A percentile compares a stretch with the other conserved stretches of the same genome.
Evolutionary conservation across 2,113 vertebrate species (phyloP).

Genomic region (Dryoscopus gambensis): DNA sequence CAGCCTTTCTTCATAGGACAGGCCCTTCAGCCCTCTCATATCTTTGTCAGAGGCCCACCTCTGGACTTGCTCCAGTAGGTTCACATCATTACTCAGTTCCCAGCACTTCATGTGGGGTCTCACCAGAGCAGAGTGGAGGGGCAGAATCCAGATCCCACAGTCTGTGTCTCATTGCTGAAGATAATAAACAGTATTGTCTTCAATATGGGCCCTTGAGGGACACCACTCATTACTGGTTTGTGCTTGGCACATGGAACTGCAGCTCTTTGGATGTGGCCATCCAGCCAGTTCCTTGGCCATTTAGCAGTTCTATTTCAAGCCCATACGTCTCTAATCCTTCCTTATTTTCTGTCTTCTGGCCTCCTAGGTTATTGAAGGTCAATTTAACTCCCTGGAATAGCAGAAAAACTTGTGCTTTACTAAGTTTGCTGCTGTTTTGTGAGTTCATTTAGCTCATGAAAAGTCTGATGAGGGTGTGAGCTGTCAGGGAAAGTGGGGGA

Average conservation of each 20-base stretch:
- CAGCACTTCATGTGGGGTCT: background rate
- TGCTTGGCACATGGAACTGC: background rate
- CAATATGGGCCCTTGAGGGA: fast-evolving
- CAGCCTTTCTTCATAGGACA: background rate
- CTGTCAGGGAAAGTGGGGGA: background rate
- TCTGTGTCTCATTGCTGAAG: background rate
- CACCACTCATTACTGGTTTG: background rate
- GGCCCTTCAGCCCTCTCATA: fast-evolving
- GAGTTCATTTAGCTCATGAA: background rate
- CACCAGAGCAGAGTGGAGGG: background rate
- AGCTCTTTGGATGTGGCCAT: background rate
- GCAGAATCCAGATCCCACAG: background rate
- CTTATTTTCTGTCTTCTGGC: background rate
- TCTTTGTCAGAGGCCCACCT: background rate
- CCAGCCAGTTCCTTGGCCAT: background rate
- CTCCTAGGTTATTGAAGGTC: background rate
- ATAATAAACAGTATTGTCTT: background rate
- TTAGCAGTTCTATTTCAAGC: background rate
- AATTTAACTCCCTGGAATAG: background rate
- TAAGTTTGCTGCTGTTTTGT: background rate
- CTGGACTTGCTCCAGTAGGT: fast-evolving
- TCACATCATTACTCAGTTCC: background rate
- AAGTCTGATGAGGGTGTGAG: background rate
- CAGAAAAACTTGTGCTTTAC: background rate
- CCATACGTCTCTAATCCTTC: fast-evolving